Evolutionary conservation across 2,888 invertebrate species (phyloP).

Genomic region (Meloe dianella): DNA sequence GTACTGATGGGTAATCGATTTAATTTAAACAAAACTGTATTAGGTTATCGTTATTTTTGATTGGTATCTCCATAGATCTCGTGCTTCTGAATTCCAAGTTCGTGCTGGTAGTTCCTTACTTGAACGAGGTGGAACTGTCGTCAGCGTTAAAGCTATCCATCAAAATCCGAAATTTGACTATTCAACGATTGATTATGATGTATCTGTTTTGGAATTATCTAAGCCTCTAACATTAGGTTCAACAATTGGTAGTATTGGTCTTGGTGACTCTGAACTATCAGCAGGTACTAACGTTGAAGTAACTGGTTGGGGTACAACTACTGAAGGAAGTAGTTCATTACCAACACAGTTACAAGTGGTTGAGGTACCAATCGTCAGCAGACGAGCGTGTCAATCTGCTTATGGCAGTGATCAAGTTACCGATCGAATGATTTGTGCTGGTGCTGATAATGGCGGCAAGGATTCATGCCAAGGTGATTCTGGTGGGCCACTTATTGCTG

Average conservation of each 20-base stretch:
- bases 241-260: neutral
- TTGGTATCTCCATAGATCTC: neutral
- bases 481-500: constrained; percentile 29
- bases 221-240: neutral
- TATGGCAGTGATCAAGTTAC: constrained; percentile 41
- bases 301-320: constrained; percentile 28
- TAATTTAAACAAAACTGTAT: neutral
- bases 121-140: neutral
- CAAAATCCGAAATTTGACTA: no score
- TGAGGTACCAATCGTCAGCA: constrained; percentile 19
- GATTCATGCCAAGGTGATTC: constrained; percentile 59
- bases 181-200: neutral
- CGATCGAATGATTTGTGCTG: constrained; percentile 63
- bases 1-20: constrained; percentile 33
- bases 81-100: neutral
- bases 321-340: constrained; percentile 31
- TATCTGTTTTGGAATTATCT: neutral
- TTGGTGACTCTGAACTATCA: neutral
- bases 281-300: neutral
- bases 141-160: neutral
- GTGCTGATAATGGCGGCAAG: constrained; percentile 59
- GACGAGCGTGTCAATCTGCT: constrained; percentile 10
- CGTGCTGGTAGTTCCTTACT: neutral
- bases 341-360: constrained; percentile 38
- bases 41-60: neutral